These are phyloP conservation scores for Lagorchestes hirsutus DNA, from an alignment of 2,797 vertebrate genomes.

Conservation along the genomic window DNA sequence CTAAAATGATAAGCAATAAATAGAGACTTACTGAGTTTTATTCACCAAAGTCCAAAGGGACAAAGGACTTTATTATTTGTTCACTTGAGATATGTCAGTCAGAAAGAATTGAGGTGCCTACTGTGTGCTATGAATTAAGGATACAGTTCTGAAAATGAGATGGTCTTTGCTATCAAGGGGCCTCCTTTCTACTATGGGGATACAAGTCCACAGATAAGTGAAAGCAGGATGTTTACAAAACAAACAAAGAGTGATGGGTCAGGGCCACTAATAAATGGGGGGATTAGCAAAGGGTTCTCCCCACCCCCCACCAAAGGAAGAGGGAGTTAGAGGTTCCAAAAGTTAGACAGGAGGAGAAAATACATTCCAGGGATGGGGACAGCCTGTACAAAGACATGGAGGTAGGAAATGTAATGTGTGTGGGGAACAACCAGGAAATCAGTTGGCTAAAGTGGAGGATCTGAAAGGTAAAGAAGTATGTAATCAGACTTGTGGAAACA, in stretches of 20 bases:
- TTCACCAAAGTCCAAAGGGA: background rate
- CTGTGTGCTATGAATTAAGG: background rate
- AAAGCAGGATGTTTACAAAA: background rate
- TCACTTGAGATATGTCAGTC: background rate
- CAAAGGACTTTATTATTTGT: background rate
- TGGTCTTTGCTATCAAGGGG: background rate
- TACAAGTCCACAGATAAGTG: background rate
- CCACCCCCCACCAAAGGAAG: background rate
- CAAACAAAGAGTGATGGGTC: background rate
- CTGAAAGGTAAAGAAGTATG: background rate
- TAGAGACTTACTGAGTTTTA: background rate
- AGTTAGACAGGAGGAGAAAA: background rate
- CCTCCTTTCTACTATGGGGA: background rate
- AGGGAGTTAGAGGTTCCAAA: background rate
- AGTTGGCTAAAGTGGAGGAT: background rate
- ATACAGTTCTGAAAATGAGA: background rate
- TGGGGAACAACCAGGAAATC: background rate
- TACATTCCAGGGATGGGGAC: background rate
- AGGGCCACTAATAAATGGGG: background rate
- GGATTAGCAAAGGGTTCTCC: background rate
- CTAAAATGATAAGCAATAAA: conserved; percentile 39
- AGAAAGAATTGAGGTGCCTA: background rate
- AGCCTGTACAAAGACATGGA: background rate
- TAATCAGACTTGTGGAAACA: background rate
- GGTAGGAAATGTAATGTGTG: background rate